Conservation (phyloP, 2,113 vertebrate genomes). For the Ochotona curzoniae region DNA sequence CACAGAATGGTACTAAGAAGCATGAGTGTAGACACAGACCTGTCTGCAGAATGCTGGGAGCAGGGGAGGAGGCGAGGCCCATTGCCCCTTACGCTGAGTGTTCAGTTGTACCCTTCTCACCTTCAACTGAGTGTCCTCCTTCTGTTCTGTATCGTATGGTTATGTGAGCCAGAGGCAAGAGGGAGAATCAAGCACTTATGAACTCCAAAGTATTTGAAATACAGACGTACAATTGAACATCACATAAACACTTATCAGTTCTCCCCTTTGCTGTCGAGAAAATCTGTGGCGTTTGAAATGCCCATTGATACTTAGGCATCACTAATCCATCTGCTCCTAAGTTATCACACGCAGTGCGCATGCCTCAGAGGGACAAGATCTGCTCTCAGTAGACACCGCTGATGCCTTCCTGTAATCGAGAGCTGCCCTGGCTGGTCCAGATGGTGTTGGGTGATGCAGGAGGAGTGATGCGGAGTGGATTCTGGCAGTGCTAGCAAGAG, state of each 20-base stretch:
- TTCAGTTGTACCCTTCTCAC: neutral
- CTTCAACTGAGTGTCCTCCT: no score
- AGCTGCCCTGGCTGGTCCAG: fast-evolving
- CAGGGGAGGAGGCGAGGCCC: fast-evolving
- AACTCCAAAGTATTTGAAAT: neutral
- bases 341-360: neutral
- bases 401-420: neutral
- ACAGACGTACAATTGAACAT: neutral
- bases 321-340: neutral
- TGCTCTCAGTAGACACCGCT: fast-evolving
- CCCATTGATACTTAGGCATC: neutral
- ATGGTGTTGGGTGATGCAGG: neutral
- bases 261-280: neutral
- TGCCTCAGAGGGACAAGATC: neutral
- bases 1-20: fast-evolving
- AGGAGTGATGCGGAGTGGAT: no score
- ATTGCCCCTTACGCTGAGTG: neutral
- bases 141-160: neutral
- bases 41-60: neutral
- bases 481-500: fast-evolving
- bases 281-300: neutral
- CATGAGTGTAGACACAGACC: neutral
- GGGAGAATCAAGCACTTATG: neutral
- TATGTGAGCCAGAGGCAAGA: neutral
- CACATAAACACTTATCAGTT: neutral